These are phyloP conservation scores for Callospermophilus lateralis DNA, from an alignment of 2,113 vertebrate species.

Conservation along the genomic window DNA sequence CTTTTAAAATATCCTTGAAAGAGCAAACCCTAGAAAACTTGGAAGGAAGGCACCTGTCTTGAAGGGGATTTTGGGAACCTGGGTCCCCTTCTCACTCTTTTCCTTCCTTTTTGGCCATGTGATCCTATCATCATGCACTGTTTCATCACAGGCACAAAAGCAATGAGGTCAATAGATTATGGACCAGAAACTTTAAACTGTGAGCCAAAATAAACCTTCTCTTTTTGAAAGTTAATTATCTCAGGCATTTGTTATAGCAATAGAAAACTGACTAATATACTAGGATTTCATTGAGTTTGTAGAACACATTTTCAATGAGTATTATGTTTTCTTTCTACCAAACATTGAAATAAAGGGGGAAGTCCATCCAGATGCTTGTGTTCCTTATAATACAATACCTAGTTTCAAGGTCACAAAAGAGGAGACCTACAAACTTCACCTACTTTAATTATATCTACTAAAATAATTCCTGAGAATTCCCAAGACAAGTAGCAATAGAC, in stretches of 20 bases:
- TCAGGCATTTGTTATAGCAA: neutral
- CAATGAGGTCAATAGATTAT: neutral
- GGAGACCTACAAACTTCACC: neutral
- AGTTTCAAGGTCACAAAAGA: conserved; percentile 11
- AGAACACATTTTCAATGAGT: neutral
- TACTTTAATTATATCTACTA: neutral
- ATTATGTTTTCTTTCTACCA: conserved; percentile 4
- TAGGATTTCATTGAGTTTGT: neutral
- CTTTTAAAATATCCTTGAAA: conserved; percentile 3
- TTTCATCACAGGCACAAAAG: neutral
- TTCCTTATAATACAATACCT: conserved; percentile 34
- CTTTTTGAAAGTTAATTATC: neutral
- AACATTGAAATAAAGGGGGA: conserved; percentile 1
- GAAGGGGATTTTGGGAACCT: neutral
- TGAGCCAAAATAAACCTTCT: neutral
- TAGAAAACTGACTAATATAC: neutral
- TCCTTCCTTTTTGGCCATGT: neutral
- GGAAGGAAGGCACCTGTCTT: neutral
- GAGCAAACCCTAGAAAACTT: neutral
- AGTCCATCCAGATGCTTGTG: neutral
- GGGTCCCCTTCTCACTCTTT: neutral
- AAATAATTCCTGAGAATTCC: neutral
- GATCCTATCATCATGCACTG: neutral
- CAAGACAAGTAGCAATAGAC: neutral
- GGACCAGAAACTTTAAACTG: neutral